A percentile compares a stretch with the other conserved stretches of the same genome.
Conservation (phyloP, 2,888 invertebrate genomes). For the Andrena bicolor region DNA sequence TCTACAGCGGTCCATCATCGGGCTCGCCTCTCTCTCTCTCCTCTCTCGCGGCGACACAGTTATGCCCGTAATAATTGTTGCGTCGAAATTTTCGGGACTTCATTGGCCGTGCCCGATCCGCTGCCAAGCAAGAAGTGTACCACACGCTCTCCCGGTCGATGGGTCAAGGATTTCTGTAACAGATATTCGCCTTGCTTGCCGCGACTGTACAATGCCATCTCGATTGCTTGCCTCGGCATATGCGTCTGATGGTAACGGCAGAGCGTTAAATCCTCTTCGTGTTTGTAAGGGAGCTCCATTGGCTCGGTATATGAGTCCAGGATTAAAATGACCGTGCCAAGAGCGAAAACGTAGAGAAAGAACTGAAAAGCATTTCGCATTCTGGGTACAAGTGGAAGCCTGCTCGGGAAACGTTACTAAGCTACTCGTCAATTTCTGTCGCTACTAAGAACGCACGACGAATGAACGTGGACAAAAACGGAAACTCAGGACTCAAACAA, state of each 20-base stretch:
- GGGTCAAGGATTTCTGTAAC: not conserved
- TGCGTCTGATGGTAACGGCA: conserved; percentile 63
- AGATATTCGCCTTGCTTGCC: conserved; percentile 1
- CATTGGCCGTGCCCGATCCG: conserved; percentile 6
- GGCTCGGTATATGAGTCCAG: conserved; percentile 51
- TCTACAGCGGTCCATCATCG: not conserved
- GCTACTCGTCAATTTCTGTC: not conserved
- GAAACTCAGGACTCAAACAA: conserved; percentile 28
- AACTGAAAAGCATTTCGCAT: conserved; percentile 59
- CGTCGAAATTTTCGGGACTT: not conserved
- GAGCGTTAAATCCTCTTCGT: conserved; percentile 2
- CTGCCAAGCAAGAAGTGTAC: conserved; percentile 54
- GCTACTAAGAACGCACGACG: conserved; percentile 1
- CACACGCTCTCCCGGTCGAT: conserved; percentile 25
- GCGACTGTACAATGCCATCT: conserved; percentile 31
- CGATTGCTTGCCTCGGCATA: conserved; percentile 59
- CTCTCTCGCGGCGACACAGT: not conserved
- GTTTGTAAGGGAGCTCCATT: not conserved
- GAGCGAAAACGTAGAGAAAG: conserved; percentile 49
- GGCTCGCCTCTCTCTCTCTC: not conserved
- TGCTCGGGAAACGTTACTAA: not conserved
- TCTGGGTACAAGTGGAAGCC: not conserved
- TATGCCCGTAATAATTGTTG: not conserved
- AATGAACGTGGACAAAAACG: conserved; percentile 69
- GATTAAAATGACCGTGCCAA: conserved; percentile 64